Evolutionary conservation across 1,140 invertebrate genomes (phyloP), one percentile per base, ranked within the genome.

Genomic region (Cydia pomonella): DNA sequence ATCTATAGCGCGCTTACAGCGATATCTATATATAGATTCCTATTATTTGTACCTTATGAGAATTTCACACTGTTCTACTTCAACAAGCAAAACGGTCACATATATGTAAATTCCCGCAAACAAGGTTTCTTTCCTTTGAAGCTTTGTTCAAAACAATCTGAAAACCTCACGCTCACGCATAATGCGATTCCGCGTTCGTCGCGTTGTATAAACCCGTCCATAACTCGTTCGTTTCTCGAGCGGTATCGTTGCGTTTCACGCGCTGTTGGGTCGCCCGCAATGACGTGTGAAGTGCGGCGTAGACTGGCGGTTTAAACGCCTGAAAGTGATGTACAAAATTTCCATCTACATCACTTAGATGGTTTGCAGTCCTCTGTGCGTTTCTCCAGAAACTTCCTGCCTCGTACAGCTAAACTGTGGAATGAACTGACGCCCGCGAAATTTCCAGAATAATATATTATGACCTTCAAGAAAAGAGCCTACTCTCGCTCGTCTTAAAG

Each of bases 121-220:
- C 44, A 53, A 53, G n/a, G 4, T 18, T 53, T 53, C 50, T 21
- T 18, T 53, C 50, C 50, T 18, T 53, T 53, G 44, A 53, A 53
- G 50, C 50, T 53, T 53, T 53, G 50, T 53, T 53, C 50, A 18
- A 53, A 53, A 53, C 50, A 53, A 53, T 53, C 18, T 53, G 50
- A 1, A 53, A 53, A n/a, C n/a, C 13, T 53, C 6, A 47, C 3
- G 13, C 13, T 53, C 6, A 47, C 3, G 13, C 44, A 13, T 18
- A 18, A 18, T n/a, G n/a, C 16, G 6, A 16, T 53, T 18, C n/a
- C n/a, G n/a, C 4, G 50, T 53, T 53, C 50, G n/a, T 16, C 47
- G 3, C n/a, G n/a, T 50, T 18, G 47, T 16, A 53, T 18, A 53
- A 53, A 21, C 50, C 16, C 18, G 50, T 53, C 7, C 50, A 16